phyloP scores from a whole-genome alignment of 2,113 vertebrate species.

The Galemys pyrenaicus region DNA sequence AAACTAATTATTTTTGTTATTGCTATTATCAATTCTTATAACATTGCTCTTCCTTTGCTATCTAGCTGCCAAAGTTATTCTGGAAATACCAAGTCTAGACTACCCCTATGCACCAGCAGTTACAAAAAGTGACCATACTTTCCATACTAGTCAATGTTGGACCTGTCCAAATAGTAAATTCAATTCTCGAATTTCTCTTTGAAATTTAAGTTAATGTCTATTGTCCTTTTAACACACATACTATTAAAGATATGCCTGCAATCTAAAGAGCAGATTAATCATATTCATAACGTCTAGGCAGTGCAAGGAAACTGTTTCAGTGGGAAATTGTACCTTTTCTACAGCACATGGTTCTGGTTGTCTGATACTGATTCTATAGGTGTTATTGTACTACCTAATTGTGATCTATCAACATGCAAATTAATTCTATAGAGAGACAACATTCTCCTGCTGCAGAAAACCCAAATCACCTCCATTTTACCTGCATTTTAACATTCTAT shows the following conservation, averaged over 20 bases:
- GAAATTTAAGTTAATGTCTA: not conserved
- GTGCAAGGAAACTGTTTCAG: not conserved
- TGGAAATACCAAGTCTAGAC: not conserved
- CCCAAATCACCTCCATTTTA: not conserved
- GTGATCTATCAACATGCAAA: not conserved
- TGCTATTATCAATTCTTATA: not conserved
- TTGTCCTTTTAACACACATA: not conserved
- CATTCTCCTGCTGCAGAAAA: not conserved
- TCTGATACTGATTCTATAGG: not conserved
- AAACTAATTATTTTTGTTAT: not conserved
- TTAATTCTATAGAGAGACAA: not conserved
- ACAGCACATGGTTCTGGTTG: not conserved
- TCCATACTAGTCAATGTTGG: not conserved
- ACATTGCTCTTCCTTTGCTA: not conserved
- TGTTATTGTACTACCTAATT: not conserved
- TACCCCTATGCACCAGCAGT: rapidly evolving
- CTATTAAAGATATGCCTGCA: not conserved
- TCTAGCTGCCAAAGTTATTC: not conserved
- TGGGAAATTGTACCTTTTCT: not conserved
- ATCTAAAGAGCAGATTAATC: not conserved
- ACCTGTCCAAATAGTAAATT: not conserved
- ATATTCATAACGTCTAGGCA: not conserved
- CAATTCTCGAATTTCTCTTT: not conserved
- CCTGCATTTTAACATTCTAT: not conserved
- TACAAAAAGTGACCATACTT: not conserved